A percentile compares a stretch with the other conserved stretches of the same genome.
These are phyloP conservation scores for Erythrolamprus reginae DNA, from an alignment of 2,113 vertebrate species.

Conservation along the genomic window DNA sequence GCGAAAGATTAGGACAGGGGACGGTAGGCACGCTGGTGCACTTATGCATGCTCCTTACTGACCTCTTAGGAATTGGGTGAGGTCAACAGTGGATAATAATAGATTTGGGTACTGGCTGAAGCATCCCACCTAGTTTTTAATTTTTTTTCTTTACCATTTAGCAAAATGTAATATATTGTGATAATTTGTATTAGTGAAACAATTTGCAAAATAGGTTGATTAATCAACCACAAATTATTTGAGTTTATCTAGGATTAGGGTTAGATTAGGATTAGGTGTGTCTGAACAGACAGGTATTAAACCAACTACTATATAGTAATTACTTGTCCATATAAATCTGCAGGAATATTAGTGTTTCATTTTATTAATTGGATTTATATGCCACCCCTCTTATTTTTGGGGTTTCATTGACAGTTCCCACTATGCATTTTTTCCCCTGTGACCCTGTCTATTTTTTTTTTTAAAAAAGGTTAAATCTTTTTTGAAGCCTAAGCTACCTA, in stretches of 20 bases:
- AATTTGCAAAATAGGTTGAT: background rate
- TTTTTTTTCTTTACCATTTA: background rate
- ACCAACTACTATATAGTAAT: background rate
- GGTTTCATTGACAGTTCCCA: background rate
- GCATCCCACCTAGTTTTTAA: background rate
- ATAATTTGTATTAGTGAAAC: background rate
- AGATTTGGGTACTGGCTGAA: background rate
- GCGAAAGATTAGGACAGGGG: too few species aligned
- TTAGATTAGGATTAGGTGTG: background rate
- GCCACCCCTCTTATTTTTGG: too few species aligned
- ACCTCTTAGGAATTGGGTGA: too few species aligned
- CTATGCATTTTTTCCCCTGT: background rate
- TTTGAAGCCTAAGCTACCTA: fast-evolving
- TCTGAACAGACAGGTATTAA: background rate
- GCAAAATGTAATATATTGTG: background rate
- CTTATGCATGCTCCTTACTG: too few species aligned
- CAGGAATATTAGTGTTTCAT: background rate
- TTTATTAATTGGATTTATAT: too few species aligned
- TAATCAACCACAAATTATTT: background rate
- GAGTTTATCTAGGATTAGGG: background rate
- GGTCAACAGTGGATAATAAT: too few species aligned
- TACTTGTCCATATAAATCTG: background rate
- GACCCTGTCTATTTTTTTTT: background rate
- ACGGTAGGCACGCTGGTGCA: too few species aligned
- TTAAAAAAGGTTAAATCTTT: background rate